Evolutionary conservation across 2,113 vertebrate species (phyloP).

Genomic region (Crotalus horridus): DNA sequence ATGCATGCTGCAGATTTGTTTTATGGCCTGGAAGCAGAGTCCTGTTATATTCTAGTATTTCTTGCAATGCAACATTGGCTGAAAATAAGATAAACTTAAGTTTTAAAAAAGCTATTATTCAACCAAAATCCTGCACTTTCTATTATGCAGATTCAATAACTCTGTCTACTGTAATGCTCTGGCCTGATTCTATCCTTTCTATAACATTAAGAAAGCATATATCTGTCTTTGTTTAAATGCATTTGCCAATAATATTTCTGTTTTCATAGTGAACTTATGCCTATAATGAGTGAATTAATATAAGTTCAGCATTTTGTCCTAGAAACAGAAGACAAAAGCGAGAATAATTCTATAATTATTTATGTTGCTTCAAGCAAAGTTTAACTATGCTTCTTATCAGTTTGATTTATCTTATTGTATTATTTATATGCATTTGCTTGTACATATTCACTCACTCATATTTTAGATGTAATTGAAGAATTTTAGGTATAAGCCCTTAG

Average conservation of each 20-base stretch:
- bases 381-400: neutral
- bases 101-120: neutral
- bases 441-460: neutral
- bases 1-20: neutral
- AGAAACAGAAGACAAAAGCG: neutral
- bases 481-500: neutral
- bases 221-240: neutral
- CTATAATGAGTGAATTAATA: neutral
- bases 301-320: neutral
- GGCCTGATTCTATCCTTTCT: neutral
- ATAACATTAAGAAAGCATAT: neutral
- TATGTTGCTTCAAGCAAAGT: neutral
- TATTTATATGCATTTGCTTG: neutral
- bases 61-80: neutral
- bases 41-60: slow-evolving; percentile 10
- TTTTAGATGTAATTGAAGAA: neutral
- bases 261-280: neutral
- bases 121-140: neutral
- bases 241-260: neutral
- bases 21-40: neutral
- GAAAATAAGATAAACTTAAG: neutral
- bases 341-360: neutral
- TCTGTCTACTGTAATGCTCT: neutral
- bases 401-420: neutral
- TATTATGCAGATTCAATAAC: neutral